These are phyloP conservation scores for Parambassis ranga DNA, from an alignment of 2,797 vertebrate genomes.

Conservation along the genomic window DNA sequence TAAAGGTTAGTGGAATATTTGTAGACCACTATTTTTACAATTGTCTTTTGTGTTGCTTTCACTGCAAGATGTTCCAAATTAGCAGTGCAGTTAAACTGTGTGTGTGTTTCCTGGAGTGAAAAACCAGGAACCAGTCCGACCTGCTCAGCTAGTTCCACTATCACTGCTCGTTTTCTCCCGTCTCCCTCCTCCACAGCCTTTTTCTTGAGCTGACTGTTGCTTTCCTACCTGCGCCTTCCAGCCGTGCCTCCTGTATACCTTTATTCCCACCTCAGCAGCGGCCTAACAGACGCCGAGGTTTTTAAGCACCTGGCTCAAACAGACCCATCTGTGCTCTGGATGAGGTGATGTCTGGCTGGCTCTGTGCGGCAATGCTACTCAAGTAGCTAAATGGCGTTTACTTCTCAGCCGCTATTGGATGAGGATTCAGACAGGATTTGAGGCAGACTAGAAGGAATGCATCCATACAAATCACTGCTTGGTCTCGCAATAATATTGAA, in stretches of 20 bases:
- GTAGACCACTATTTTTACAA: neutral
- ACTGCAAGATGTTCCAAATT: neutral
- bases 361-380: conserved; percentile 40
- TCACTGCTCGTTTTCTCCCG: neutral
- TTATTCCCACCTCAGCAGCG: conserved; percentile 48
- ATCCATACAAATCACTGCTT: conserved; percentile 21
- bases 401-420: conserved; percentile 24
- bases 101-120: conserved; percentile 45
- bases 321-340: conserved; percentile 58
- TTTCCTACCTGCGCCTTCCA: conserved; percentile 48
- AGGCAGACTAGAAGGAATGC: conserved; percentile 37
- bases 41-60: neutral
- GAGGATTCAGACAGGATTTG: conserved; percentile 30
- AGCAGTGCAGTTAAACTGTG: conserved; percentile 41
- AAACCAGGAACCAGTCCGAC: conserved; percentile 68
- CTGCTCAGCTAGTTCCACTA: conserved; percentile 66
- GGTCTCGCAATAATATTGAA: neutral
- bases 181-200: conserved; percentile 15
- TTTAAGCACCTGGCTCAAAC: conserved; percentile 64
- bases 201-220: conserved; percentile 46
- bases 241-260: conserved; percentile 44
- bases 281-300: conserved; percentile 46
- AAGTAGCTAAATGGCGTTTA: conserved; percentile 54
- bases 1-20: conserved; percentile 1
- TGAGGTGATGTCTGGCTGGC: conserved; percentile 60